phyloP scores from a whole-genome alignment of 92 coral and sea anemone species.

The Chrysogorgia sp. region DNA sequence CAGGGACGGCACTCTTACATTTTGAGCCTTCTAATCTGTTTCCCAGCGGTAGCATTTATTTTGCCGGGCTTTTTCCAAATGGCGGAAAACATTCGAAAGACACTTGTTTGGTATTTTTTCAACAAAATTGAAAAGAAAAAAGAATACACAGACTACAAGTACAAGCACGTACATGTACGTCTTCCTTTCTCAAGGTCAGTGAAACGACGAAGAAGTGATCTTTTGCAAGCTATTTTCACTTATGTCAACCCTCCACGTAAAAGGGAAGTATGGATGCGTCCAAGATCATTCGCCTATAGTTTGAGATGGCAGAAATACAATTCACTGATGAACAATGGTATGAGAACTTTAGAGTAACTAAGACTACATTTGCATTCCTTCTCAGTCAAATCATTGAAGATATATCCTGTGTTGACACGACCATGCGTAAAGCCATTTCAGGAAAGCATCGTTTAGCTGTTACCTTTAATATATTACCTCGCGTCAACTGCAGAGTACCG shows the following conservation, averaged over 20 bases:
- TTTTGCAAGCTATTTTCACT: neutral
- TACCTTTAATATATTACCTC: conserved; percentile 38
- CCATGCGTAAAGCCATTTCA: conserved; percentile 54
- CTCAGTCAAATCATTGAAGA: neutral
- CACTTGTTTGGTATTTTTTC: no score
- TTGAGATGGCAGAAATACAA: neutral
- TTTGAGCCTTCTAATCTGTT: no score
- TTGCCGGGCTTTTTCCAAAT: no score
- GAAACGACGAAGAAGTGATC: neutral
- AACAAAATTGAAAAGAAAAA: no score
- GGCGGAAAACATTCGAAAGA: no score
- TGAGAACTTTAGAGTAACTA: conserved; percentile 7
- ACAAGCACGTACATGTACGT: no score
- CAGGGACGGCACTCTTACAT: no score
- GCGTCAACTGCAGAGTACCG: conserved; percentile 47
- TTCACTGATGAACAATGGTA: conserved; percentile 18
- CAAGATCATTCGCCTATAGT: conserved; percentile 10
- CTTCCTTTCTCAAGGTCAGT: neutral
- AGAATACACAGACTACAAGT: no score
- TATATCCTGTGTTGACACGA: conserved; percentile 41
- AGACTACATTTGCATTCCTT: conserved; percentile 3
- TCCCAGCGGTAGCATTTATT: no score
- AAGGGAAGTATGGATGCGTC: conserved; percentile 5
- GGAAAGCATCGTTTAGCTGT: conserved; percentile 37
- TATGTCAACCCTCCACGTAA: neutral